Base-by-base conservation (phyloP, 1,140 invertebrate species). In the Triops cancriformis region DNA sequence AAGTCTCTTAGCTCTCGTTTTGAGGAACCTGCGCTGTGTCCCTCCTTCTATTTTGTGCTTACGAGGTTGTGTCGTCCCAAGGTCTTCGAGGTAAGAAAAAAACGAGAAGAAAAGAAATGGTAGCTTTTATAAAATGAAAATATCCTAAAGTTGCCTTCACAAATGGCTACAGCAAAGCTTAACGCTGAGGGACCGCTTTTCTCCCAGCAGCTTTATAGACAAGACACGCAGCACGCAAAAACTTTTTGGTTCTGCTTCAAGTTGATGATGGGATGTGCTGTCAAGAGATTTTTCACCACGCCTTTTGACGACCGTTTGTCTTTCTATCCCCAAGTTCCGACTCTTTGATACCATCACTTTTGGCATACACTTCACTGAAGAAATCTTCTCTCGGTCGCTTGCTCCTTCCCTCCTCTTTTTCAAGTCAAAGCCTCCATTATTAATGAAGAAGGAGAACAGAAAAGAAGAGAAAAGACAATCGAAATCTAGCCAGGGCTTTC, bases 221-320 rank as follows among this genome's bases (percentile, higher is more conserved):
- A 64, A 23, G 51, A 64, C 51, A 64, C 51, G 51, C 51, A 64
- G n/a, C 51, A 10, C 23, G 18, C 51, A 64, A 64, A 64, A 64
- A 23, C 51, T 64, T 64, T 45, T 64, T 64, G 14, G 3, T 64
- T 9, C 51, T 64, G 45, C 45, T 64, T 14, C 14, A 64, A 23
- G 51, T 64, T 18, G 51, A 64, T 64, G 51, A 64, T 64, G 51
- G 51, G 51, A 64, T 64, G 51, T 23, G 51, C 51, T 23, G 51
- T 64, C 51, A 64, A 64, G 51, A 64, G 51, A 64, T 64, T 64
- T 64, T 64, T 64, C 51, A 64, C 18, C 51, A 64, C 51, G 51
- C 51, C 51, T 64, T 64, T 64, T n/a, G 51, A 64, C 51, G 51
- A 64, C 51, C 51, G 51, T 64, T 64, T 64, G 51, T 64, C 51